Evolutionary conservation across 2,888 invertebrate species (phyloP).

Genomic region (Drosophila paramelanica): DNA sequence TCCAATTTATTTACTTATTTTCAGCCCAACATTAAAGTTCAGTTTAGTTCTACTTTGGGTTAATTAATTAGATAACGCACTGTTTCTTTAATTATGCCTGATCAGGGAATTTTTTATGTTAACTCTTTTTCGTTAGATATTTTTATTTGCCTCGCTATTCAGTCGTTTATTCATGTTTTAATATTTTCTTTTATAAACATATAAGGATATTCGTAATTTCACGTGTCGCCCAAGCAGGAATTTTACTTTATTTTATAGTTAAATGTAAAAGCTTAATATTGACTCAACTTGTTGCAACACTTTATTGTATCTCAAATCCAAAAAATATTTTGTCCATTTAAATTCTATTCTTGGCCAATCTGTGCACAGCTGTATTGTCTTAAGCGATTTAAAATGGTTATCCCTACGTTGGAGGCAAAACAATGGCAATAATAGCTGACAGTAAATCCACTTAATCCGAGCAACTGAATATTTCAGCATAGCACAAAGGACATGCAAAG

Average conservation of each 20-base stretch:
- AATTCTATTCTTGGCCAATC: slow-evolving; percentile 4
- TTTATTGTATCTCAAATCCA: neutral
- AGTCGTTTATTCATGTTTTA: too few species aligned
- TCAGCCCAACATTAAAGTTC: too few species aligned
- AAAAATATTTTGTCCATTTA: slow-evolving; percentile 1
- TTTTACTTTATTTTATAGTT: neutral
- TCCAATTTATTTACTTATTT: too few species aligned
- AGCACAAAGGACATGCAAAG: slow-evolving; percentile 34
- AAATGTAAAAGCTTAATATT: neutral
- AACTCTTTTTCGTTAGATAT: too few species aligned
- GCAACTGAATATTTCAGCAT: slow-evolving; percentile 48
- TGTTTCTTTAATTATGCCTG: too few species aligned
- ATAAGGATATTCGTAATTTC: too few species aligned
- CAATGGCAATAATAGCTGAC: slow-evolving; percentile 40
- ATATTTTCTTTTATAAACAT: too few species aligned
- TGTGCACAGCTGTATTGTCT: slow-evolving; percentile 15
- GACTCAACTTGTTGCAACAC: neutral
- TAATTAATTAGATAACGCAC: too few species aligned
- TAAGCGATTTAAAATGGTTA: slow-evolving; percentile 16
- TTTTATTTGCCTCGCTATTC: too few species aligned
- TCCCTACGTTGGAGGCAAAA: slow-evolving; percentile 8
- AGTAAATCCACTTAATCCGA: slow-evolving; percentile 64
- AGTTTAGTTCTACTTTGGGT: too few species aligned
- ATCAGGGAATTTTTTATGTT: too few species aligned
- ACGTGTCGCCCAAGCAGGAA: too few species aligned